These are phyloP conservation scores for Drosophila birchii DNA, from an alignment of 2,888 invertebrate species.

Conservation along the genomic window DNA sequence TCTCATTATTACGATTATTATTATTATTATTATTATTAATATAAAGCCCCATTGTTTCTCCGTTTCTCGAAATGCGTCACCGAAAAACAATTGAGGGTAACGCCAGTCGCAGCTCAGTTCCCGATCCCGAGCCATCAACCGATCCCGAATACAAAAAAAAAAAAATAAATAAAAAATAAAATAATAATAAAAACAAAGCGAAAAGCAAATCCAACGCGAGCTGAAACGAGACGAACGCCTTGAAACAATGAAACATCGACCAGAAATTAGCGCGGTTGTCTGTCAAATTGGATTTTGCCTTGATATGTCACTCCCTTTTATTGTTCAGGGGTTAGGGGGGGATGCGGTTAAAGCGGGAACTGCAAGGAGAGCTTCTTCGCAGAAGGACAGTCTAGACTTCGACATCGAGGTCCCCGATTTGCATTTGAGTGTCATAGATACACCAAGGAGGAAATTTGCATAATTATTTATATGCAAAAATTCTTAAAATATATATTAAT, in stretches of 20 bases:
- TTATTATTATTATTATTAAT: slow-evolving; percentile 16
- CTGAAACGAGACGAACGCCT: slow-evolving; percentile 66
- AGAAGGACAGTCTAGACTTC: slow-evolving; percentile 12
- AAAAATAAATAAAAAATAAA: background rate
- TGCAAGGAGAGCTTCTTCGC: slow-evolving; percentile 8
- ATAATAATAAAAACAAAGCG: slow-evolving; percentile 26
- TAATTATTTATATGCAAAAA: background rate
- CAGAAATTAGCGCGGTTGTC: slow-evolving; percentile 85
- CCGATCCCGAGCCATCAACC: background rate
- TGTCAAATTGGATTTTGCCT: slow-evolving; percentile 85
- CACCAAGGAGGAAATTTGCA: background rate
- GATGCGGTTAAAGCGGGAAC: slow-evolving; percentile 6
- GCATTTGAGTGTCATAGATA: slow-evolving; percentile 50
- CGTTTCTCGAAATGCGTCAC: slow-evolving; percentile 60
- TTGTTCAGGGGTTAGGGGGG: slow-evolving; percentile 9
- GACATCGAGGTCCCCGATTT: slow-evolving; percentile 54
- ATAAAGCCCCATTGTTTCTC: slow-evolving; percentile 4
- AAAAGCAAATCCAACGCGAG: slow-evolving; percentile 35
- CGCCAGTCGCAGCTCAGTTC: slow-evolving; percentile 35
- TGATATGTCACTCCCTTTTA: slow-evolving; percentile 78
- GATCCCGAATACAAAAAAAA: background rate
- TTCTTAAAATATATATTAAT: background rate
- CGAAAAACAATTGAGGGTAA: slow-evolving; percentile 65
- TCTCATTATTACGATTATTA: slow-evolving; percentile 8
- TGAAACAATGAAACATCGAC: slow-evolving; percentile 77